phyloP scores from a whole-genome alignment of 2,113 vertebrate species.

The Nanger granti region DNA sequence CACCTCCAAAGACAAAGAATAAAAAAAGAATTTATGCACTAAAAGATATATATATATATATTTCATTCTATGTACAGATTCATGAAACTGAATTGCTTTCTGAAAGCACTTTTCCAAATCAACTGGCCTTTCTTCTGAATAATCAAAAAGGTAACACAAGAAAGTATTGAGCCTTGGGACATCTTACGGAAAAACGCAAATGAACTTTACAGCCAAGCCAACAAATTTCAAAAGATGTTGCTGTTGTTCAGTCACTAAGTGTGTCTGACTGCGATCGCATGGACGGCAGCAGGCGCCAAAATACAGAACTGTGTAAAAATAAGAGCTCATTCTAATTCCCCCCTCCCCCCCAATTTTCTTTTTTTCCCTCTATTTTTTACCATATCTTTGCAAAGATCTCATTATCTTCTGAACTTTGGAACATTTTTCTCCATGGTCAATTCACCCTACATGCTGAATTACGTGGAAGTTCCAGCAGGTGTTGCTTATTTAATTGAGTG shows the following conservation, averaged over 20 bases:
- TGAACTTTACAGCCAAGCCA: not conserved
- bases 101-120: not conserved
- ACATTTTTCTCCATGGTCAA: not conserved
- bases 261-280: rapidly evolving
- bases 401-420: not conserved
- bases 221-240: not conserved
- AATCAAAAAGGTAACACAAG: not conserved
- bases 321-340: not conserved
- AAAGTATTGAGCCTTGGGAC: not conserved
- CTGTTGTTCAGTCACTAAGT: not conserved
- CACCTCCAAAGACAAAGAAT: not conserved
- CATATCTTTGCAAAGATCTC: not conserved
- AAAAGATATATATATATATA: not conserved
- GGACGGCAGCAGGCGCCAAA: rapidly evolving
- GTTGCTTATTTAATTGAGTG: not conserved
- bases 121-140: not conserved
- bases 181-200: not conserved
- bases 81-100: not conserved
- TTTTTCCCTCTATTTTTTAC: not conserved
- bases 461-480: not conserved
- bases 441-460: no score
- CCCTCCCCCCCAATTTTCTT: not conserved
- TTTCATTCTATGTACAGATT: not conserved
- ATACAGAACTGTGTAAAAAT: not conserved
- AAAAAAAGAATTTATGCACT: not conserved